Evolutionary conservation across 1,140 invertebrate species (phyloP).

Genomic region (Drosophila teissieri): DNA sequence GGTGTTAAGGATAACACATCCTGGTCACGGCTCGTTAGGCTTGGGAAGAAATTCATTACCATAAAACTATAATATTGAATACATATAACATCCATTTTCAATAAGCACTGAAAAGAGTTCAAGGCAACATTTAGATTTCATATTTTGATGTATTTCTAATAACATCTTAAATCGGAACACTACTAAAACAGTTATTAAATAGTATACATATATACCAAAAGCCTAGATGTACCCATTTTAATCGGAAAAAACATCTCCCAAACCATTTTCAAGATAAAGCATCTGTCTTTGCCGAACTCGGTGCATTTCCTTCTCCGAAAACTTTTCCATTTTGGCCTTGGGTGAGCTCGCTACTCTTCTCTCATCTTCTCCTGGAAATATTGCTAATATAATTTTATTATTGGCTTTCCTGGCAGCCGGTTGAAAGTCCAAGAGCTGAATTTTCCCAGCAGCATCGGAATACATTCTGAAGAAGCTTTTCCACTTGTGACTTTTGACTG

Average conservation of each 20-base stretch:
- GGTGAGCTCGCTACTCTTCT: neutral
- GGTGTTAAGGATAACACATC: constrained; percentile 37
- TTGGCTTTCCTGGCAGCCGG: constrained; percentile 33
- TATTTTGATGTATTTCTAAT: no score
- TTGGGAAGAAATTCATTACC: constrained; percentile 28
- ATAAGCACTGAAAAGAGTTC: no score
- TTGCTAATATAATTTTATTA: constrained; percentile 69
- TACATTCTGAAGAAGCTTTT: constrained; percentile 44
- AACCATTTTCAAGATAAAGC: neutral
- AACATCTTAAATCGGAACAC: no score
- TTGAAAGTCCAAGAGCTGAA: constrained; percentile 23
- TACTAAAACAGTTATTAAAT: no score
- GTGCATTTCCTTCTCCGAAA: constrained; percentile 26
- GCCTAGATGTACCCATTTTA: no score
- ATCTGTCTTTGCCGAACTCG: constrained; percentile 9
- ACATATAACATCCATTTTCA: neutral
- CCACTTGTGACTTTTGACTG: constrained; percentile 55
- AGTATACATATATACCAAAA: no score
- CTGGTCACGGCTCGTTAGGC: constrained; percentile 63
- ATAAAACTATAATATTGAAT: neutral
- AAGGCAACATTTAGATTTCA: no score
- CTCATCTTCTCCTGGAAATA: constrained; percentile 19
- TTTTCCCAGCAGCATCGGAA: constrained; percentile 28
- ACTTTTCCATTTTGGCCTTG: constrained; percentile 27
- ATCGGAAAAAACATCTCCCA: neutral